Percentiles rank a stretch among this genome's conserved stretches.
Evolutionary conservation across 2,113 vertebrate species (phyloP).

Genomic region (Hemichromis elongatus): DNA sequence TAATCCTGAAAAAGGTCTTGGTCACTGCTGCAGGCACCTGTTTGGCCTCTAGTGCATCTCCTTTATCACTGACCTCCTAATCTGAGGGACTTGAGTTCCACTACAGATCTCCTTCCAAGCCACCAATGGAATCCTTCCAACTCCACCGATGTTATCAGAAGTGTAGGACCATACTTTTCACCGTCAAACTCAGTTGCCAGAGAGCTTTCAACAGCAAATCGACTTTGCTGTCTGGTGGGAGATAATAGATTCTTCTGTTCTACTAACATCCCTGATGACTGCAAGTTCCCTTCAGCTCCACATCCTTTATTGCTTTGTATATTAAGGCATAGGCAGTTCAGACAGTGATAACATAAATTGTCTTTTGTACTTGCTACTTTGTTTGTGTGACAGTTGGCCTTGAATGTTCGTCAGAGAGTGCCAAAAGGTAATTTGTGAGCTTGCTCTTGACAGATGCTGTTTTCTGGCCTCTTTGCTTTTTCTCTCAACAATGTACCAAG

Average conservation of each 20-base stretch:
- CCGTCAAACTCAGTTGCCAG: background rate
- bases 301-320: conserved; percentile 1
- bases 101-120: background rate
- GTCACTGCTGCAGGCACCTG: background rate
- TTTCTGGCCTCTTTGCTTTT: background rate
- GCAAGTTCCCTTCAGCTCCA: background rate
- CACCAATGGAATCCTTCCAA: no score
- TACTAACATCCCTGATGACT: background rate
- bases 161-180: background rate
- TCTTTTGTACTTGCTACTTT: background rate
- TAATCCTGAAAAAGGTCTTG: background rate
- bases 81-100: background rate
- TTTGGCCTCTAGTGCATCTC: background rate
- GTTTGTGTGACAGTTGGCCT: background rate
- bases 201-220: background rate
- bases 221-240: background rate
- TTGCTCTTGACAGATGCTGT: conserved; percentile 14
- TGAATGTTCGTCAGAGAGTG: background rate
- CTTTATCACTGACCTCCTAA: background rate
- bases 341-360: background rate
- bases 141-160: background rate
- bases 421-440: conserved; percentile 16
- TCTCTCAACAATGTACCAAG: conserved; percentile 2
- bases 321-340: background rate
- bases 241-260: background rate